Percentiles rank a stretch among this genome's conserved stretches.
Evolutionary conservation across 2,888 invertebrate species (phyloP).

Genomic region (Ormia ochracea): DNA sequence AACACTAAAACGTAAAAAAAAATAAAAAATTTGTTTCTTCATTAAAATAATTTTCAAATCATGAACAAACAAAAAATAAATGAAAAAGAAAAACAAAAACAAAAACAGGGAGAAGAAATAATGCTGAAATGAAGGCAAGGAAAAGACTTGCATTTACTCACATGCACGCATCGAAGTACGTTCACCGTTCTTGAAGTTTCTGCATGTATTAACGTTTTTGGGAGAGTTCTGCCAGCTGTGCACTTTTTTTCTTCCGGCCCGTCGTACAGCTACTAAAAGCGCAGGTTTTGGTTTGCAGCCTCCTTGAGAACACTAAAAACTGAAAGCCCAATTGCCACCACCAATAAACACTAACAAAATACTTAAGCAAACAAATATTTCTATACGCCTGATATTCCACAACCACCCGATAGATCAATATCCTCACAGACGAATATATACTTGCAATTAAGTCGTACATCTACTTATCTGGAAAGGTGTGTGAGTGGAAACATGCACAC

Average conservation of each 20-base stretch:
- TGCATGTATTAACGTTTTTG: constrained; percentile 34
- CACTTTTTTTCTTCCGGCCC: constrained; percentile 29
- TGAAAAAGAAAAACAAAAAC: too few species aligned
- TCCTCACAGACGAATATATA: neutral
- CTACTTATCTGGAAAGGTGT: neutral
- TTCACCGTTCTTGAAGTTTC: neutral
- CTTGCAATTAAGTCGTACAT: neutral
- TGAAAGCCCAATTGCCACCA: constrained; percentile 56
- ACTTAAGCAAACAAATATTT: neutral
- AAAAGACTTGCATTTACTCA: neutral
- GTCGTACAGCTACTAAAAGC: constrained; percentile 24
- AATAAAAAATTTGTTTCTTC: neutral
- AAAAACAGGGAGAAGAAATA: constrained; percentile 11
- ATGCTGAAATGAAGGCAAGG: neutral
- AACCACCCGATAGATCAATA: constrained; percentile 57
- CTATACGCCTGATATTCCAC: constrained; percentile 7
- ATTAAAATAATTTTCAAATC: neutral
- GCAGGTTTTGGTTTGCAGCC: constrained; percentile 53
- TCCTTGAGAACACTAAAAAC: constrained; percentile 39
- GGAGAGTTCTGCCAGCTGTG: constrained; percentile 54
- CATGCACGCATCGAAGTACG: neutral
- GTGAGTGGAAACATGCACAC: neutral
- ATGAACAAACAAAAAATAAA: constrained; percentile 4
- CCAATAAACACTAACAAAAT: constrained; percentile 29
- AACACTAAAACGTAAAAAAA: neutral